These are phyloP conservation scores for Cyrtodaria siliqua DNA, from an alignment of 2,888 invertebrate species.

Conservation along the genomic window DNA sequence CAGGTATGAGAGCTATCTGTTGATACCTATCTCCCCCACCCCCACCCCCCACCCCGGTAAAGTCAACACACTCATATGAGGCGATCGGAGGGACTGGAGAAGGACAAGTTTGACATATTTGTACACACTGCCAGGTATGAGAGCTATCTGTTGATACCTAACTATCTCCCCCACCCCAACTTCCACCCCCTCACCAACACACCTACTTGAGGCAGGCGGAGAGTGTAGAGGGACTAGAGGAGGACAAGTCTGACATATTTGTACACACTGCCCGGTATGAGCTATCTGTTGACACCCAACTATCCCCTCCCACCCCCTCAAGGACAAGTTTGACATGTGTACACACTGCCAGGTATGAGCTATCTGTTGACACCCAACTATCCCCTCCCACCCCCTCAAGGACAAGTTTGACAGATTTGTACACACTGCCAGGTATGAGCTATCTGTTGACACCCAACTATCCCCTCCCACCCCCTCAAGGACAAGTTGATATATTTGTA, in stretches of 20 bases:
- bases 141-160: too few species aligned
- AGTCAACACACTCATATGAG: conserved; percentile 56
- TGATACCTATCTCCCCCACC: too few species aligned
- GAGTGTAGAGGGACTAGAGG: conserved; percentile 75
- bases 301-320: too few species aligned
- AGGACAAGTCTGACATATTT: conserved; percentile 82
- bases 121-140: conserved; percentile 82
- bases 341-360: conserved; percentile 29
- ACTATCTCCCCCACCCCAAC: too few species aligned
- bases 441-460: too few species aligned
- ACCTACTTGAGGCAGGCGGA: conserved; percentile 58
- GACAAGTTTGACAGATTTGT: conserved; percentile 83
- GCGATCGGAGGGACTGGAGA: conserved; percentile 74
- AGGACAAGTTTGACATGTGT: background rate
- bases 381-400: too few species aligned
- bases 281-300: too few species aligned
- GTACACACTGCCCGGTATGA: conserved; percentile 80
- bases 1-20: too few species aligned
- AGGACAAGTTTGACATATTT: conserved; percentile 82
- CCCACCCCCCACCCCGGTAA: too few species aligned
- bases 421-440: conserved; percentile 77
- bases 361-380: too few species aligned
- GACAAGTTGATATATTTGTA: conserved; percentile 81
- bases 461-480: too few species aligned
- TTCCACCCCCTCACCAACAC: too few species aligned